Evolutionary conservation across 1,140 invertebrate species (phyloP).

Genomic region (Episyrphus balteatus): DNA sequence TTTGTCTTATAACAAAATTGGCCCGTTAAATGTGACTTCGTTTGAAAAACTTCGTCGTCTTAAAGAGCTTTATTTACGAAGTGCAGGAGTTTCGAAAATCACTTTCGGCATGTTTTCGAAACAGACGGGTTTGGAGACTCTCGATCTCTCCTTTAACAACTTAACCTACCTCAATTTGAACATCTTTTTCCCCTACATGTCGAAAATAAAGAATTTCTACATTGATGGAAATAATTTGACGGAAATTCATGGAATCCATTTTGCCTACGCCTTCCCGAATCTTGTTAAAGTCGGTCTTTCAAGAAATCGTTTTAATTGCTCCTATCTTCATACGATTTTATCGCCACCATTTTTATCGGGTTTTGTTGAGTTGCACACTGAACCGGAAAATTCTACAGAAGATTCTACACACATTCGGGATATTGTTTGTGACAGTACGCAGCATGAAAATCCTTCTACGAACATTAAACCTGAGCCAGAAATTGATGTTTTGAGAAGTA

Average conservation of each 20-base stretch:
- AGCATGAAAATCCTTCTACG: background rate
- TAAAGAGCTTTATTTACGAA: conserved; percentile 16
- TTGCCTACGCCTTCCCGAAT: conserved; percentile 19
- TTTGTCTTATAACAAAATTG: conserved; percentile 28
- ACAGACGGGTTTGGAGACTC: conserved; percentile 18
- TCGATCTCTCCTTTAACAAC: conserved; percentile 32
- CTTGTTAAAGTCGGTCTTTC: conserved; percentile 28
- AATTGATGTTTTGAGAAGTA: conserved; percentile 11
- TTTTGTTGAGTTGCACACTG: conserved; percentile 21
- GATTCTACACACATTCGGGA: conserved; percentile 30
- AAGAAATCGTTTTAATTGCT: conserved; percentile 29
- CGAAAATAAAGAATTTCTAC: conserved; percentile 23
- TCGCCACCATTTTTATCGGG: conserved; percentile 19
- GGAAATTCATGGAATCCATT: conserved; percentile 26
- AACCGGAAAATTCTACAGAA: conserved; percentile 18
- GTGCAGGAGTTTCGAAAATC: conserved; percentile 17
- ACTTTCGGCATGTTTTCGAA: conserved; percentile 34
- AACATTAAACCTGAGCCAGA: conserved; percentile 7
- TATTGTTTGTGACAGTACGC: conserved; percentile 21
- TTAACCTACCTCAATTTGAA: conserved; percentile 28
- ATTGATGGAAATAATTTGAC: conserved; percentile 26
- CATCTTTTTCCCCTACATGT: conserved; percentile 29
- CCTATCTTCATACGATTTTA: conserved; percentile 26
- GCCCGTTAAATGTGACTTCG: conserved; percentile 21
- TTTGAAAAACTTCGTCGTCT: conserved; percentile 26